phyloP scores from a whole-genome alignment of 2,797 vertebrate species.

The Helarctos malayanus region DNA sequence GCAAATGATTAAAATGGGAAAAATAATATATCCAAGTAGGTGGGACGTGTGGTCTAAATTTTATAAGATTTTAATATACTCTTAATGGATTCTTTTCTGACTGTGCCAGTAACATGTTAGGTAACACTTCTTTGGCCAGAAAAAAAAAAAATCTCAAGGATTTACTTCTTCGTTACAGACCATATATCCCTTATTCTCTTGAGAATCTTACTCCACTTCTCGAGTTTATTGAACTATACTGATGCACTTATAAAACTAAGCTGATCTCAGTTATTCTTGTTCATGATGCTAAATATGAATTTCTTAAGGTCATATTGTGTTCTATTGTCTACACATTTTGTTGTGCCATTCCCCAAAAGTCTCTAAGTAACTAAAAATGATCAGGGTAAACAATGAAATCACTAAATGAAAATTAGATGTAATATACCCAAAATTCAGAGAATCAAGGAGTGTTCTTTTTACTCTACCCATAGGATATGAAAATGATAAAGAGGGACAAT shows the following conservation, averaged over 20 bases:
- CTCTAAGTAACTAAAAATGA: neutral
- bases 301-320: neutral
- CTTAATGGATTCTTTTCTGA: neutral
- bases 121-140: neutral
- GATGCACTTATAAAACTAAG: neutral
- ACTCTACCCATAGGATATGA: neutral
- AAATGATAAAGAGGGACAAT: neutral
- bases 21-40: neutral
- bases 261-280: neutral
- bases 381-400: slow-evolving; percentile 20
- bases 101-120: neutral
- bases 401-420: neutral
- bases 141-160: neutral
- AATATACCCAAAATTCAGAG: neutral
- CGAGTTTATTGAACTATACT: neutral
- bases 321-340: neutral
- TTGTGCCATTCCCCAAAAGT: neutral
- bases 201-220: neutral
- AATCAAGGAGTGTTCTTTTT: neutral
- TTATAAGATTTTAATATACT: slow-evolving; percentile 41
- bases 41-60: neutral
- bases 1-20: slow-evolving; percentile 43
- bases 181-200: neutral
- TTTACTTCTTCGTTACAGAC: slow-evolving; percentile 4
- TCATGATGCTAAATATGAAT: neutral